Conservation (phyloP, 1,140 invertebrate genomes). For the Drosophila rhopaloa region DNA sequence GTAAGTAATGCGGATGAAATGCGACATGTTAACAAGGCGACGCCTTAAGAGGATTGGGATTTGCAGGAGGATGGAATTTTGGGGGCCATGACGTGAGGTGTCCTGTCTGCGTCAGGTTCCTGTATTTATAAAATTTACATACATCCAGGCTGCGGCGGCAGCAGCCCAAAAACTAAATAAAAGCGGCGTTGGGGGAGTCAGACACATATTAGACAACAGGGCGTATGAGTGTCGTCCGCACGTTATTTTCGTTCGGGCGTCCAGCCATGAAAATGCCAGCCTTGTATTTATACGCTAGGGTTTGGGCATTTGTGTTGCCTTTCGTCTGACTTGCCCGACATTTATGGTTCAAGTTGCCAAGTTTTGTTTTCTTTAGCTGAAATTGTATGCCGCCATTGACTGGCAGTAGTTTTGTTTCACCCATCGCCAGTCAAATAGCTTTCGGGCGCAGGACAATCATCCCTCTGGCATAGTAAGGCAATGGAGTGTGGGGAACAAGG, state of each 20-base stretch:
- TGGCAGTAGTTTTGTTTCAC: slow-evolving; percentile 51
- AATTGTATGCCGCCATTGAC: slow-evolving; percentile 76
- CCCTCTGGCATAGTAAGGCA: slow-evolving; percentile 31
- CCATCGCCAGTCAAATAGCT: slow-evolving; percentile 63
- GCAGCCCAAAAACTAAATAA: slow-evolving; percentile 19
- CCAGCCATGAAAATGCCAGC: slow-evolving; percentile 54
- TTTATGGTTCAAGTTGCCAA: slow-evolving; percentile 71
- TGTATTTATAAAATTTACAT: slow-evolving; percentile 51
- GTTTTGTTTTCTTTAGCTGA: slow-evolving; percentile 62
- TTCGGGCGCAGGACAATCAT: slow-evolving; percentile 66
- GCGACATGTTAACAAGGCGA: slow-evolving; percentile 77
- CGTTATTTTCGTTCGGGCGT: slow-evolving; percentile 35
- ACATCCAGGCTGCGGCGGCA: not conserved
- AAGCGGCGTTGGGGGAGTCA: slow-evolving; percentile 4
- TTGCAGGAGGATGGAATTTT: slow-evolving; percentile 5
- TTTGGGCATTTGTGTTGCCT: slow-evolving; percentile 37
- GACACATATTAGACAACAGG: slow-evolving; percentile 37
- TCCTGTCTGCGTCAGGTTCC: slow-evolving; percentile 12
- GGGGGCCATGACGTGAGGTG: not conserved
- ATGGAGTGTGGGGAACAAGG: slow-evolving; percentile 22
- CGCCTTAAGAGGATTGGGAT: slow-evolving; percentile 47
- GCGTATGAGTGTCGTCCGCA: slow-evolving; percentile 34
- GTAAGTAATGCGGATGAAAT: slow-evolving; percentile 71
- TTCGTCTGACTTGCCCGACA: slow-evolving; percentile 47
- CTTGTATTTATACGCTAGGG: slow-evolving; percentile 34